Evolutionary conservation across 2,888 invertebrate genomes (phyloP), one percentile per base, ranked within the genome.

Genomic region (Sesia bembeciformis): DNA sequence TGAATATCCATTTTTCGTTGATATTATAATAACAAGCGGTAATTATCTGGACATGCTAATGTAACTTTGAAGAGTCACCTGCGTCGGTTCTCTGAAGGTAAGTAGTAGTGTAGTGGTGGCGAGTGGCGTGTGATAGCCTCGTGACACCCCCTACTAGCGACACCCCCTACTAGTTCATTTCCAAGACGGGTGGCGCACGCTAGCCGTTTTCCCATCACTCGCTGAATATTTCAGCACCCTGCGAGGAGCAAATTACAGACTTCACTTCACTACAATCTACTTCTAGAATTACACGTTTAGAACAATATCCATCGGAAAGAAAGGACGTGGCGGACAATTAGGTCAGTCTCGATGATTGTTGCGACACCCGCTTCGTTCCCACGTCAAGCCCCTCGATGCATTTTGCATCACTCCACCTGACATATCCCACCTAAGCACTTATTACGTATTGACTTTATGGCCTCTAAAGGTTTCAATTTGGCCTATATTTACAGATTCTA

Each of bases 171-270:
- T 23, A 23, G 23, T 46, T 46, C 58, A 55, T 58, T 60, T 51
- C 59, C 63, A 58, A 54, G 60, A 53, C 66, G 69, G 67, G 63
- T 72, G 71, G 50, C 38, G 7, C 39, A 67, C 64, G 68, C 65
- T 69, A 62, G 67, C 56, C 66, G 66, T 60, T 70, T 84, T 84
- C 85, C 70, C 82, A 84, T 70, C 63, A 66, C 64, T 61, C 62
- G 63, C 72, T 87, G 80, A 87, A 88, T 86, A 87, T 84, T 89
- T 84, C 63, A 88, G 74, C 71, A 76, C 73, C 64, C 60, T 59
- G 64, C 69, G 68, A 69, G 70, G 62, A 69, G 70, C 69, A 86
- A 88, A 89, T 88, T 82, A 89, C 75, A 82, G 84, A 74, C 76
- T 77, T 72, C 63, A 63, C 46, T 62, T 65, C 68, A 61, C 63